Base-by-base conservation (phyloP, 2,113 vertebrate genomes). In the Anarrhichthys ocellatus region DNA sequence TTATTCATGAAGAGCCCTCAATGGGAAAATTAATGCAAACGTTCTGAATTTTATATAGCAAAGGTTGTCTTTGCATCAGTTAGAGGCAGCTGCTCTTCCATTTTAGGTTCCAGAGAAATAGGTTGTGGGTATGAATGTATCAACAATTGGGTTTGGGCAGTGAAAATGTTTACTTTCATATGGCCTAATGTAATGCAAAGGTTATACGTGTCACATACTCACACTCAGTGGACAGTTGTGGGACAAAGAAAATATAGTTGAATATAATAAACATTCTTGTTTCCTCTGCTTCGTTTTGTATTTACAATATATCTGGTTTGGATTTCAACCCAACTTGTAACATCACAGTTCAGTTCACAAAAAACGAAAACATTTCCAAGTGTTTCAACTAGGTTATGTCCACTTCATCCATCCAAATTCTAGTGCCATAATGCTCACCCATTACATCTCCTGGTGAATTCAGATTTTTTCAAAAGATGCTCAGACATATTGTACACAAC, bases 51-150 rank as follows among this genome's bases (percentile, higher is more conserved):
- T 70, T 9, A 66, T 27, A 56, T n/a, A n/a, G n/a, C n/a, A 40
- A 38, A 70, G 62, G 24, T 38, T 78, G 42, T 44, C 29, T 32
- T 66, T 27, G 65, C 73, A 83, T 81, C 61, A 84, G 71, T 50
- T 63, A 9, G 5, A 76, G 29, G 17, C 50, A 82, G 80, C 61
- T 79, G 71, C 52, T 73, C 24, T 74, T 61, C 48, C 34, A 76
- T 64, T 79, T 78, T 34, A 72, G 15, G 13, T 20, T 75, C 22
- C 17, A 10, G 42, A 44, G 18, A 65, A 74, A 70, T 22, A 66
- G 22, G 32, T 61, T 42, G 50, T 34, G 38, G 40, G 32, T 59
- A 40, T n/a, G 11, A 11, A 32, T 63, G 18, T 6, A 61, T 62
- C n/a, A 32, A 20, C 1, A 17, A 18, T 9, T 1, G 8, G 7